phyloP scores from a whole-genome alignment of 2,888 invertebrate species.

The Biston betularia region DNA sequence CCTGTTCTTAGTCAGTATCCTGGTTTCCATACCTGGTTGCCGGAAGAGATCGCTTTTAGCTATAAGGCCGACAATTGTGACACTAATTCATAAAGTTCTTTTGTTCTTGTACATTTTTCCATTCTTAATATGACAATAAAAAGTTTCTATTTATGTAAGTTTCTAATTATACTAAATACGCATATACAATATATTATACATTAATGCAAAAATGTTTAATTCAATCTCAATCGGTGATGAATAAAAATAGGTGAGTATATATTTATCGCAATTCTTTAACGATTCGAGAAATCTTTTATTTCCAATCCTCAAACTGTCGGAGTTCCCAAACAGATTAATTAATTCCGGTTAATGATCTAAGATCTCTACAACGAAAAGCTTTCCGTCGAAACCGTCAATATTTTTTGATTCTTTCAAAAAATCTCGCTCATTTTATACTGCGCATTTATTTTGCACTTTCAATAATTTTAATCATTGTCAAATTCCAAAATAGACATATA shows the following conservation, averaged over 20 bases:
- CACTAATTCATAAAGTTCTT: too few relatives aligned
- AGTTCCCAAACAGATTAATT: constrained; percentile 7
- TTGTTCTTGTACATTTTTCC: too few relatives aligned
- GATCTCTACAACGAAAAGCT: constrained; percentile 13
- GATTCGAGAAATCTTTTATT: constrained; percentile 50
- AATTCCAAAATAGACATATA: background rate
- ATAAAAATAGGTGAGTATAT: background rate
- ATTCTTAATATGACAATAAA: too few relatives aligned
- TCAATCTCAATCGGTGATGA: background rate
- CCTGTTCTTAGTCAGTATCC: too few relatives aligned
- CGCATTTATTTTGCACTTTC: constrained; percentile 14
- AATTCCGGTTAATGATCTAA: constrained; percentile 13
- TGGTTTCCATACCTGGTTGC: too few relatives aligned
- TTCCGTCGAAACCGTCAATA: constrained; percentile 2
- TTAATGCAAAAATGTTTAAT: background rate
- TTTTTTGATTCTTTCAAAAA: constrained; percentile 7
- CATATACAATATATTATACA: too few relatives aligned
- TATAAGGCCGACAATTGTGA: too few relatives aligned
- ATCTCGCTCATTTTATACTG: constrained; percentile 7
- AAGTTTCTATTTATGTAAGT: too few relatives aligned
- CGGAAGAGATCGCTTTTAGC: too few relatives aligned
- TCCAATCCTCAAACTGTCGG: constrained; percentile 48
- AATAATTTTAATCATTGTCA: background rate
- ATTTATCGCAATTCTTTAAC: constrained; percentile 41
- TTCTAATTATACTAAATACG: too few relatives aligned